These are phyloP conservation scores for Archips crataeganus DNA, from an alignment of 2,888 invertebrate species.

Conservation along the genomic window DNA sequence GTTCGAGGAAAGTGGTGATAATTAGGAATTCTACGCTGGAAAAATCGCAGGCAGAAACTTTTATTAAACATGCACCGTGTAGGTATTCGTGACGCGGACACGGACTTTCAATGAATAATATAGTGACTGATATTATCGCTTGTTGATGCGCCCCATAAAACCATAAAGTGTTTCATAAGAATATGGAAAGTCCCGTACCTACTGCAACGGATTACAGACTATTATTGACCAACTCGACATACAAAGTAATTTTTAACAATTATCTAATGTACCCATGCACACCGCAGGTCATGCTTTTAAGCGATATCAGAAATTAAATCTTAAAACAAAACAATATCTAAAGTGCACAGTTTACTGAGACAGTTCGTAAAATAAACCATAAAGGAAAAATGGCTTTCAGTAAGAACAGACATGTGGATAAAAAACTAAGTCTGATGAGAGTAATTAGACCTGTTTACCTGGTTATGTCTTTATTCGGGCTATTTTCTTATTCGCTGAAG, in stretches of 20 bases:
- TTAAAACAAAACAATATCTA: not conserved
- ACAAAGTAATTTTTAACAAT: not conserved
- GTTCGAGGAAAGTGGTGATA: too few species aligned
- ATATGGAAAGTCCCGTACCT: not conserved
- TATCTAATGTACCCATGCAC: not conserved
- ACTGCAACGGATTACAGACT: not conserved
- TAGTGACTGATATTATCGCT: constrained; percentile 20
- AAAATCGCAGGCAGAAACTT: too few species aligned
- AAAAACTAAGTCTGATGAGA: constrained; percentile 10
- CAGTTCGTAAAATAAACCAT: not conserved
- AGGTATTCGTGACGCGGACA: not conserved
- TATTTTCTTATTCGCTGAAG: constrained; percentile 62
- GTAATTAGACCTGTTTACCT: constrained; percentile 60
- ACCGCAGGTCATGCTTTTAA: constrained; percentile 6
- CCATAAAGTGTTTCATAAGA: not conserved
- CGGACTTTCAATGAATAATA: constrained; percentile 22
- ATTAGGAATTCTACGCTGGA: too few species aligned
- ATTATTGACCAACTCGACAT: not conserved
- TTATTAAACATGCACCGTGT: not conserved
- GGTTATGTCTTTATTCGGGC: constrained; percentile 54
- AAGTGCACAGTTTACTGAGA: constrained; percentile 6
- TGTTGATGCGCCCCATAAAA: not conserved
- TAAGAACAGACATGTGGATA: not conserved
- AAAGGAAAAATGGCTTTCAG: constrained; percentile 4
- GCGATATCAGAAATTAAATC: constrained; percentile 25